Evolutionary conservation across 2,888 invertebrate species (phyloP), one percentile per base, ranked within the genome.

Genomic region (Ischnus inquisitorius): DNA sequence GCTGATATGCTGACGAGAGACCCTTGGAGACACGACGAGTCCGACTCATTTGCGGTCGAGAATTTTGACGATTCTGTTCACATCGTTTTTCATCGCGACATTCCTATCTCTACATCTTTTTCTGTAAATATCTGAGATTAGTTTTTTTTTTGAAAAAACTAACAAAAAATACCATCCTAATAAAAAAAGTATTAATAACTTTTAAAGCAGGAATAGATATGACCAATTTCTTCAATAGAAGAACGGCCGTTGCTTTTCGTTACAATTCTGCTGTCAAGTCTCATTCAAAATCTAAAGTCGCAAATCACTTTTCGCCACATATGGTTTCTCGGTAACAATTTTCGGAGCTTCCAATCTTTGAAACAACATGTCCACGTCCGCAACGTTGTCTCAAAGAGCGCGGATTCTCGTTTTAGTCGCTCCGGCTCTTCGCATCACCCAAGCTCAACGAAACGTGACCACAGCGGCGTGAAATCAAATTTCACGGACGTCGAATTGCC

Each of bases 401-500:
- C 48, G 41, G 65, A 51, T 77, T 65, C 54, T 25, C 28, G 51
- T 28, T 65, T n/a, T 12, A 22, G 10, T 46, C 51, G 41, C 60
- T 68, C 46, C 19, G 60, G 16, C 41, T 76, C 41, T 57, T 74
- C 16, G 19, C 19, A 41, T 54, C 41, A 25, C 14, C 34, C 54
- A 57, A 48, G 39, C 46, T 28, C 34, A 69, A 78, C 62, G 69
- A 78, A 48, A 60, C 69, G 78, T 77, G 77, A 82, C 72, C 41
- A 41, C 41, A 19, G 65, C 10, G 41, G 87, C 88, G 88, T 89
- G 88, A 89, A 90, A 90, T 90, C 74, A 75, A 88, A 90, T 90
- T 90, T 90, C 89, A 90, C 86, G 90, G 85, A 82, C 87, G 89
- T 90, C 90, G 87, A 88, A 90, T 88, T 71, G 60, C 72, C 87